Percentiles rank a stretch among this genome's conserved stretches.
Conservation (phyloP, 2,113 vertebrate genomes). For the Hippocampus abdominalis region DNA sequence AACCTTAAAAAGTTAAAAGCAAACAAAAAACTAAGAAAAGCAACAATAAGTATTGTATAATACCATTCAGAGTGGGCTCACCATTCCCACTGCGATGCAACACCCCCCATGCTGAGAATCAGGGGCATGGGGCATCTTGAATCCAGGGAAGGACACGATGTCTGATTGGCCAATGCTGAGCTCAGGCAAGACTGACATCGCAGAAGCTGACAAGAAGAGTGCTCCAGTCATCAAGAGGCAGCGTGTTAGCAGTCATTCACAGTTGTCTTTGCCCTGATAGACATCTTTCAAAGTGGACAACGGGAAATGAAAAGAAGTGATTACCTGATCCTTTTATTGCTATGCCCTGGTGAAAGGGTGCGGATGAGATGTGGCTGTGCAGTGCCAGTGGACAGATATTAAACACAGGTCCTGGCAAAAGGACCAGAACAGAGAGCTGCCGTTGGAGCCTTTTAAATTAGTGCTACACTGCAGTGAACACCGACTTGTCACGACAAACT, state of each 20-base stretch:
- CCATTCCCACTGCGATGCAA: slow-evolving; percentile 61
- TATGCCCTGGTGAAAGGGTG: background rate
- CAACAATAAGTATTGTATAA: slow-evolving; percentile 18
- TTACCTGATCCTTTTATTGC: background rate
- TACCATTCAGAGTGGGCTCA: slow-evolving; percentile 57
- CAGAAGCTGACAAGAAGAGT: slow-evolving; percentile 47
- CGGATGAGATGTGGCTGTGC: background rate
- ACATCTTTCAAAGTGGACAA: background rate
- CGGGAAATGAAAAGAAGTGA: background rate
- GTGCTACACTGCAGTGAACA: background rate
- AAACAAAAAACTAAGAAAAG: too few relatives aligned
- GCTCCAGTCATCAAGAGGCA: slow-evolving; percentile 43
- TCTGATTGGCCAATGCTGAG: slow-evolving; percentile 67
- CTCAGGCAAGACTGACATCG: slow-evolving; percentile 59
- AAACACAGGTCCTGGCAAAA: background rate
- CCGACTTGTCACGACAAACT: background rate
- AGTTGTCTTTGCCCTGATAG: background rate
- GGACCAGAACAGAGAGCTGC: background rate
- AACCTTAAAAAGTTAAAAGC: too few relatives aligned
- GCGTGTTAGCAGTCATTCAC: background rate
- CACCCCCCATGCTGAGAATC: slow-evolving; percentile 53
- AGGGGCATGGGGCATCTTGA: slow-evolving; percentile 69
- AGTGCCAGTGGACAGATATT: background rate
- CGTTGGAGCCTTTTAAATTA: background rate
- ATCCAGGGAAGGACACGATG: slow-evolving; percentile 72